These are phyloP conservation scores for Nephrotoma appendiculata DNA, from an alignment of 2,888 invertebrate species.

Conservation along the genomic window DNA sequence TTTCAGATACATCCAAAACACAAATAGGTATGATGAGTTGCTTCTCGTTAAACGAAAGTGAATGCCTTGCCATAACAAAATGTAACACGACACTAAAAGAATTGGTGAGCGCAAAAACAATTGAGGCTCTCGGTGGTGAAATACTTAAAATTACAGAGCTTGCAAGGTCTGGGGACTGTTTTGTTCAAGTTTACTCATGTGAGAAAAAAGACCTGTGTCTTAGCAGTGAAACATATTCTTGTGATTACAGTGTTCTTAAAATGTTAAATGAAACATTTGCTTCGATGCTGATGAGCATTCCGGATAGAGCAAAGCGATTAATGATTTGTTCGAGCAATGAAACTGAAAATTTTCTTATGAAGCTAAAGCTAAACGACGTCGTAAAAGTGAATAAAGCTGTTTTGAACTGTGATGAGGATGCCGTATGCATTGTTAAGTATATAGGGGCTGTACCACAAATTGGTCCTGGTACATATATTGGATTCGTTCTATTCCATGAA, in stretches of 20 bases:
- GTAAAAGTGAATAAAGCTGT: background rate
- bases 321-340: background rate
- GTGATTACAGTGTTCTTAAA: background rate
- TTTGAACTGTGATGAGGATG: background rate
- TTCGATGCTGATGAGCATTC: background rate
- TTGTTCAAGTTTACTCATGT: background rate
- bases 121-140: background rate
- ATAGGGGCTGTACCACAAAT: background rate
- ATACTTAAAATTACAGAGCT: background rate
- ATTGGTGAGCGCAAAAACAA: background rate
- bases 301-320: background rate
- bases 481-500: background rate
- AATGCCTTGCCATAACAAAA: background rate
- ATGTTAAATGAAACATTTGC: background rate
- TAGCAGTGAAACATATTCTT: background rate
- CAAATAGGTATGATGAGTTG: background rate
- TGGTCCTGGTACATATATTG: background rate
- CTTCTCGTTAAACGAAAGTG: background rate
- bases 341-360: background rate
- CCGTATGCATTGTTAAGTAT: background rate
- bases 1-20: background rate
- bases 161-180: background rate
- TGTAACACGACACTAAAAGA: background rate
- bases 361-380: background rate
- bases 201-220: background rate